Percentiles rank a stretch among this genome's conserved stretches.
phyloP scores from a whole-genome alignment of 1,140 invertebrate species.

The Zophobas morio region DNA sequence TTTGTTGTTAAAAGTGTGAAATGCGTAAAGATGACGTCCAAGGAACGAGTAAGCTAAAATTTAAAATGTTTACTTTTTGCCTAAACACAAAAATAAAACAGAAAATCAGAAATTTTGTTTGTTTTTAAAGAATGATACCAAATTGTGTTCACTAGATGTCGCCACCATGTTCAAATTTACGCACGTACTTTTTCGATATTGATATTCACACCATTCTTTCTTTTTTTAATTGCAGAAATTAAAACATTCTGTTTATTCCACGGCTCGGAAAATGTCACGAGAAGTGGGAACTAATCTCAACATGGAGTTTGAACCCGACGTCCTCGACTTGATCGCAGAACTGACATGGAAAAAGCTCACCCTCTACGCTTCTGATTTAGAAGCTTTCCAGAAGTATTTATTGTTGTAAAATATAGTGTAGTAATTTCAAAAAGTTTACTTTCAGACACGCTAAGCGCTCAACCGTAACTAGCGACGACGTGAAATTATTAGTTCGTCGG shows the following conservation, averaged over 20 bases:
- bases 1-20: too few relatives aligned
- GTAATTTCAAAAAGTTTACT: conserved; percentile 29
- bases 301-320: conserved; percentile 66
- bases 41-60: too few relatives aligned
- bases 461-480: conserved; percentile 70
- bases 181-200: not conserved
- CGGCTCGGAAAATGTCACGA: conserved; percentile 67
- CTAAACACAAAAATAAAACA: too few relatives aligned
- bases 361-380: conserved; percentile 70
- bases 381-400: conserved; percentile 73
- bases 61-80: too few relatives aligned
- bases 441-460: conserved; percentile 72
- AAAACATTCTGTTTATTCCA: conserved; percentile 67
- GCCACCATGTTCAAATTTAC: not conserved
- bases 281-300: conserved; percentile 69
- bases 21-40: too few relatives aligned
- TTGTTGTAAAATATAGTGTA: too few relatives aligned
- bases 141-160: too few relatives aligned
- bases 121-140: too few relatives aligned
- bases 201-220: not conserved
- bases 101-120: too few relatives aligned
- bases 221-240: conserved; percentile 68
- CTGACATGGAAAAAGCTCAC: conserved; percentile 69
- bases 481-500: conserved; percentile 70
- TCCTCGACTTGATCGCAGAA: conserved; percentile 70